Evolutionary conservation across 2,888 invertebrate species (phyloP).

Genomic region (Drosophila greeni): DNA sequence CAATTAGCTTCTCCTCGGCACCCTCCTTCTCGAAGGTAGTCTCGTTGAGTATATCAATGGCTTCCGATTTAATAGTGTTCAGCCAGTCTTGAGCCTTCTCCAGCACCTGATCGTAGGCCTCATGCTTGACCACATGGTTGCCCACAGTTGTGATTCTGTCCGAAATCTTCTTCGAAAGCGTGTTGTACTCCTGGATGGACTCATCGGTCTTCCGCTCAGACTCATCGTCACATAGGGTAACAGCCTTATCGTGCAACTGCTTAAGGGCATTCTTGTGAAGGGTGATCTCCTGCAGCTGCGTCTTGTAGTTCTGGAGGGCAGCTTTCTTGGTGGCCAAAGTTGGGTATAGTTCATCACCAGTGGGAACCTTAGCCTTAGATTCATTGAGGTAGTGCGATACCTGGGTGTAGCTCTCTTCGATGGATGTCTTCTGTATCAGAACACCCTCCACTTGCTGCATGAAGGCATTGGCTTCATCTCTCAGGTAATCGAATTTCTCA

Average conservation of each 20-base stretch:
- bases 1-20: constrained; percentile 86
- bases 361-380: constrained; percentile 86
- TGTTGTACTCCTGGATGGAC: constrained; percentile 86
- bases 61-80: constrained; percentile 88
- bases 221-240: constrained; percentile 88
- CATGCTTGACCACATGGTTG: constrained; percentile 88
- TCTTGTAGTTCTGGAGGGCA: constrained; percentile 88
- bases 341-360: constrained; percentile 86
- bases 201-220: constrained; percentile 86
- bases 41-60: constrained; percentile 87
- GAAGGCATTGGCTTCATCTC: constrained; percentile 90
- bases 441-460: constrained; percentile 93
- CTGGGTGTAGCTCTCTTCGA: constrained; percentile 94
- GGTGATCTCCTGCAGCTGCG: constrained; percentile 90
- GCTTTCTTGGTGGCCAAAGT: constrained; percentile 93
- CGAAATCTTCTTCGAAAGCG: constrained; percentile 84
- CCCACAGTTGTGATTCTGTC: constrained; percentile 84
- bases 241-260: constrained; percentile 90
- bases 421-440: constrained; percentile 93
- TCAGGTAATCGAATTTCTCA: constrained; percentile 89
- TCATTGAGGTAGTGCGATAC: constrained; percentile 92
- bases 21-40: constrained; percentile 88
- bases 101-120: constrained; percentile 88
- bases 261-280: constrained; percentile 91
- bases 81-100: constrained; percentile 92